Evolutionary conservation across 2,888 invertebrate genomes (phyloP).

Genomic region (Cerceris rybyensis): DNA sequence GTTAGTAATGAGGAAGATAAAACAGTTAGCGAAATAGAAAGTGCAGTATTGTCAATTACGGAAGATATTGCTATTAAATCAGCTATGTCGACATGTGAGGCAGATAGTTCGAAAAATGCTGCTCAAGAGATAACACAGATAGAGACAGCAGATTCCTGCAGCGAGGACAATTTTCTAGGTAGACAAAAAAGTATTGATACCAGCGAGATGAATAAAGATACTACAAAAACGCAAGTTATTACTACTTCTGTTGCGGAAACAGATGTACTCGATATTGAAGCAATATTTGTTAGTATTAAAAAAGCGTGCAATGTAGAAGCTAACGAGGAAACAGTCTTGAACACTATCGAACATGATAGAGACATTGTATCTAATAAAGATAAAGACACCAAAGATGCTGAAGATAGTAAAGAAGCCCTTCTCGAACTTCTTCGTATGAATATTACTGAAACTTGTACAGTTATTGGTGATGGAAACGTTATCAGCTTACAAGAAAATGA

Average conservation of each 20-base stretch:
- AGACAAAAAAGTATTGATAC: not conserved
- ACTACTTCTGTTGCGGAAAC: not conserved
- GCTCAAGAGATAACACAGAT: too few relatives aligned
- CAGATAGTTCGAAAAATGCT: not conserved
- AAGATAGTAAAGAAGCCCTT: slow-evolving; percentile 16
- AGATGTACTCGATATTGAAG: not conserved
- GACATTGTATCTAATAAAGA: not conserved
- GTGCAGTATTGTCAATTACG: not conserved
- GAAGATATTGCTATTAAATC: not conserved
- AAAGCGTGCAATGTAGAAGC: not conserved
- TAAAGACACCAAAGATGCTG: not conserved
- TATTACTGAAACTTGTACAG: slow-evolving; percentile 2
- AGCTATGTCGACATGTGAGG: not conserved
- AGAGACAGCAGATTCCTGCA: too few relatives aligned
- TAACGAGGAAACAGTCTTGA: not conserved
- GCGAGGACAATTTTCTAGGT: too few relatives aligned
- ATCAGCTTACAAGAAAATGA: slow-evolving; percentile 31
- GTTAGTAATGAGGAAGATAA: not conserved
- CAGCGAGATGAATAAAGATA: not conserved
- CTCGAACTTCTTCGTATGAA: slow-evolving; percentile 24
- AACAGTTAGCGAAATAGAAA: not conserved
- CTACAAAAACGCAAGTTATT: not conserved
- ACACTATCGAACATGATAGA: not conserved
- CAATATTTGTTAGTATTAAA: not conserved
- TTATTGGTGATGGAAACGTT: slow-evolving; percentile 27